phyloP scores from a whole-genome alignment of 1,140 invertebrate genomes.

The Calliphora vicina region DNA sequence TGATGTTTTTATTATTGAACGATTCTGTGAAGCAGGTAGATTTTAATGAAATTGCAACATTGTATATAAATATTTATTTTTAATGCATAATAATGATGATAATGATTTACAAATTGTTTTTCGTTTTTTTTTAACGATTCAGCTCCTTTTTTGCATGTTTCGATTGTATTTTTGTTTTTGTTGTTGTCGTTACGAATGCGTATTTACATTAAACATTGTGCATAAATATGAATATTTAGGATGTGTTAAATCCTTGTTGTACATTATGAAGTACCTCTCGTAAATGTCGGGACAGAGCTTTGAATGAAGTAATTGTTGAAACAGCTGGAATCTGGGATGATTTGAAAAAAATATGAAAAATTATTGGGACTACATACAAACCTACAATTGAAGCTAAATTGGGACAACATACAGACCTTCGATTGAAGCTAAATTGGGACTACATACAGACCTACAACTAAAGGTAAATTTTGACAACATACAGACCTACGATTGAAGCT shows the following conservation, averaged over 20 bases:
- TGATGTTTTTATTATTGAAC: too few relatives aligned
- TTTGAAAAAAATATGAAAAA: too few relatives aligned
- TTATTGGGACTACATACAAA: too few relatives aligned
- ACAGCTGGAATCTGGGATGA: too few relatives aligned
- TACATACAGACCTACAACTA: too few relatives aligned
- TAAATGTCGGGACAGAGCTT: not conserved
- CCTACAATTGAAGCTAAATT: too few relatives aligned
- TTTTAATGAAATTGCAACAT: too few relatives aligned
- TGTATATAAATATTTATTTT: constrained; percentile 6
- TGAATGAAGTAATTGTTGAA: not conserved
- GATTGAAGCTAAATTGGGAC: too few relatives aligned
- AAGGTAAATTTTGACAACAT: too few relatives aligned
- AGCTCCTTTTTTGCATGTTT: not conserved
- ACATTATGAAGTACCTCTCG: not conserved
- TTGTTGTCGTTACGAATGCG: not conserved
- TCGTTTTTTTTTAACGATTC: not conserved
- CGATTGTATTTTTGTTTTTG: not conserved
- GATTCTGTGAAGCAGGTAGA: too few relatives aligned
- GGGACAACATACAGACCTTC: too few relatives aligned
- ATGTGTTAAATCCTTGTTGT: constrained; percentile 26
- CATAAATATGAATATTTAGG: constrained; percentile 11
- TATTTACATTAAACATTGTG: not conserved
- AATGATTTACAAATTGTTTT: constrained; percentile 5
- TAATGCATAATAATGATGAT: not conserved
- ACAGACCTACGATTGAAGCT: too few relatives aligned